Conservation (phyloP, 1,140 invertebrate genomes). For the Oppia nitens region DNA sequence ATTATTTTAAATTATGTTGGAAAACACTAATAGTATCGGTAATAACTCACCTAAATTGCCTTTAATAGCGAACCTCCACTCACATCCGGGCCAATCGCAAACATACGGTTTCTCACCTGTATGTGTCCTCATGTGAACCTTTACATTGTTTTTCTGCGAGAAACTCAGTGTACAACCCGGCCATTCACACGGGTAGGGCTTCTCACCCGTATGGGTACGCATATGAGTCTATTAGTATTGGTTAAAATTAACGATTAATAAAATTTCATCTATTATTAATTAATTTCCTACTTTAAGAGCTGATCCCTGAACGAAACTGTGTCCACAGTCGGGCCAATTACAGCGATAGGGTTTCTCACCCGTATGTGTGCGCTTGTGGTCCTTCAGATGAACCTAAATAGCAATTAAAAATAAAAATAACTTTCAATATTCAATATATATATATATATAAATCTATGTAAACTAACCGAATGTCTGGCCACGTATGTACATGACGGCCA, state of each 20-base stretch:
- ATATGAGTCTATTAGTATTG: slow-evolving; percentile 20
- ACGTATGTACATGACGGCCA: background rate
- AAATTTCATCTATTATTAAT: background rate
- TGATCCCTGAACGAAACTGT: background rate
- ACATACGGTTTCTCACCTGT: background rate
- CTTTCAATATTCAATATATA: background rate
- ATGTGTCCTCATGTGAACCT: slow-evolving; percentile 40
- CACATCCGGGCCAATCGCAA: background rate
- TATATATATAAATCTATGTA: too few relatives aligned
- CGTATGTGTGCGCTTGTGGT: slow-evolving; percentile 80
- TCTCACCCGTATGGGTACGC: slow-evolving; percentile 45
- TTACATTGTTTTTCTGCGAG: slow-evolving; percentile 14
- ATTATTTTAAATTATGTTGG: too few relatives aligned
- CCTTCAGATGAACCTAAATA: slow-evolving; percentile 1
- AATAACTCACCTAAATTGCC: too few relatives aligned
- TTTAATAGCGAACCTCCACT: background rate
- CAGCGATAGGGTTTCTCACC: slow-evolving; percentile 99
- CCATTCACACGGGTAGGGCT: slow-evolving; percentile 42
- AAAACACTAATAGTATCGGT: too few relatives aligned
- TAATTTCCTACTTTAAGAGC: background rate
- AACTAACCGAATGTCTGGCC: background rate
- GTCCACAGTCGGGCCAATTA: slow-evolving; percentile 32
- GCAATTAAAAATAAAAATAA: background rate
- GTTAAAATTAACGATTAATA: slow-evolving; percentile 41
- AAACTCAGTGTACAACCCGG: slow-evolving; percentile 32